phyloP scores from a whole-genome alignment of 1,140 invertebrate genomes.

The Paraescarpia echinospica region DNA sequence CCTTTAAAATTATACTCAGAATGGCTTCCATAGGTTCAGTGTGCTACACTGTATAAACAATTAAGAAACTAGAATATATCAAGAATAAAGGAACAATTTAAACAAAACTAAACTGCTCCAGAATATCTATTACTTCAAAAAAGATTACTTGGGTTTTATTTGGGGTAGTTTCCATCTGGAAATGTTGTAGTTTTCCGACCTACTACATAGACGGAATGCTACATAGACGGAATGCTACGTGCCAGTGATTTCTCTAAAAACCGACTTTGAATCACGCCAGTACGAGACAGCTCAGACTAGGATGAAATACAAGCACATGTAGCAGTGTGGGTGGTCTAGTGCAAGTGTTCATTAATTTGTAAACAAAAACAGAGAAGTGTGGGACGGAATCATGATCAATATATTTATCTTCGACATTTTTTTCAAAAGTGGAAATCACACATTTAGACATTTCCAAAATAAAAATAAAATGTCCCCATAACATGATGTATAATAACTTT shows the following conservation, averaged over 20 bases:
- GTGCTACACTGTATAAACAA: background rate
- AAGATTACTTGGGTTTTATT: too few species aligned
- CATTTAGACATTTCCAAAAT: background rate
- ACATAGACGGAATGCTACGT: background rate
- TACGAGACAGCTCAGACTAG: background rate
- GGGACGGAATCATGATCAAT: background rate
- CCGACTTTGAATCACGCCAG: background rate
- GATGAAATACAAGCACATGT: background rate
- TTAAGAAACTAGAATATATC: background rate
- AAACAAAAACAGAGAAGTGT: background rate
- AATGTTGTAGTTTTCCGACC: background rate
- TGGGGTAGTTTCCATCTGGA: background rate
- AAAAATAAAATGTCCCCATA: background rate
- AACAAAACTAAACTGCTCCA: too few species aligned
- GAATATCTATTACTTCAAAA: too few species aligned
- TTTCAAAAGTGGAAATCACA: background rate
- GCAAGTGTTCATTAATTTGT: background rate
- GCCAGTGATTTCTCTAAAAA: background rate
- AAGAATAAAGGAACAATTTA: background rate
- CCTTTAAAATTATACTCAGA: too few species aligned
- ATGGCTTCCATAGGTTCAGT: too few species aligned
- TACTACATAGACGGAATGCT: background rate
- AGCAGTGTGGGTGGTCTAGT: background rate
- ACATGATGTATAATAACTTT: background rate
- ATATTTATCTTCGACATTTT: background rate